phyloP scores from a whole-genome alignment of 35 echinoderm and acorn worm genomes.

The Stichopus chloronotus region DNA sequence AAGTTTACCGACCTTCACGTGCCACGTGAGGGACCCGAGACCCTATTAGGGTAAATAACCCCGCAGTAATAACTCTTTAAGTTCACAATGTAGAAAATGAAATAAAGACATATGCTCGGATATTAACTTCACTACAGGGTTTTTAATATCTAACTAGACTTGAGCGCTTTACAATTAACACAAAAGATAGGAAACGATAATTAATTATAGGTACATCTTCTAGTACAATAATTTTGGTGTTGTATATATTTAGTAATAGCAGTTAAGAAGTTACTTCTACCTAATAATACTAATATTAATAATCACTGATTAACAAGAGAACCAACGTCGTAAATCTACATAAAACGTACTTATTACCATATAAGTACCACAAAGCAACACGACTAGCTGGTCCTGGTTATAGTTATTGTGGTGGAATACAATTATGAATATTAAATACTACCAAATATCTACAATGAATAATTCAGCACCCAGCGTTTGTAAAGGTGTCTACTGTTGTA shows the following conservation, averaged over 20 bases:
- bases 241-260: neutral
- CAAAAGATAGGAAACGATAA: neutral
- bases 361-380: no score
- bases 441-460: no score
- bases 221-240: neutral
- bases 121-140: neutral
- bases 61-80: neutral
- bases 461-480: no score
- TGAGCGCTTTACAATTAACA: neutral
- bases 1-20: no score
- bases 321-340: neutral
- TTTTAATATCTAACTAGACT: neutral
- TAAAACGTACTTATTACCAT: neutral
- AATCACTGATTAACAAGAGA: neutral
- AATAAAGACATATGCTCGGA: neutral
- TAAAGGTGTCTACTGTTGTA: no score
- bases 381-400: no score
- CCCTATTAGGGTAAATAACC: no score
- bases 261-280: neutral
- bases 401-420: no score
- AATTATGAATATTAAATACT: no score
- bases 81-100: neutral
- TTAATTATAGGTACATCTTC: neutral
- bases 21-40: no score
- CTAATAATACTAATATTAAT: neutral